Percentiles rank a stretch among this genome's conserved stretches.
phyloP scores from a whole-genome alignment of 2,888 invertebrate species.

The Abrostola tripartita region DNA sequence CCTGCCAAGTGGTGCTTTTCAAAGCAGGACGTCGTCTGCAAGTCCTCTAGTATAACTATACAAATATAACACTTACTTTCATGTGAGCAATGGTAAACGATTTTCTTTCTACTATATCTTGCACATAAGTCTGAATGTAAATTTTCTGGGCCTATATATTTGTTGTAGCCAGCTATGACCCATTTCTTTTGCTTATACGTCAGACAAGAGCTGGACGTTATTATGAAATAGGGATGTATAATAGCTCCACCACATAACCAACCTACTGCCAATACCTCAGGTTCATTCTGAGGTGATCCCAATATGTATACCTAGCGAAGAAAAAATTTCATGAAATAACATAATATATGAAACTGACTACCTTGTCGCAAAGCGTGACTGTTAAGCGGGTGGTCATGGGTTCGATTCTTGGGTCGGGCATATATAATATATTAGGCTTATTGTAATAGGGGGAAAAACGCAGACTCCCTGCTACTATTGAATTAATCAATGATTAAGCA shows the following conservation, averaged over 20 bases:
- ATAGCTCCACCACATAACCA: neutral
- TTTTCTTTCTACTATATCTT: neutral
- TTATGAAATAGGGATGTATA: neutral
- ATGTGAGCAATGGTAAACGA: neutral
- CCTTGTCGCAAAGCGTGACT: too few relatives aligned
- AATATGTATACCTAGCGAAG: neutral
- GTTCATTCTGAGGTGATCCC: neutral
- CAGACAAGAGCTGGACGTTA: neutral
- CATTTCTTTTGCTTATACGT: neutral
- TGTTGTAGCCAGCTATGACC: slow-evolving; percentile 1
- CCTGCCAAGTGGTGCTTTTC: too few relatives aligned
- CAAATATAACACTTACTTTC: neutral
- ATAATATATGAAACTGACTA: neutral
- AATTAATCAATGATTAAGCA: too few relatives aligned
- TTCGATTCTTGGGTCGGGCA: too few relatives aligned
- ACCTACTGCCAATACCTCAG: neutral
- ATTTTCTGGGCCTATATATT: neutral
- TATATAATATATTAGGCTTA: too few relatives aligned
- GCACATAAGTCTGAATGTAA: neutral
- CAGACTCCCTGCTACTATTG: too few relatives aligned
- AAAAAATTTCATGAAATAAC: neutral
- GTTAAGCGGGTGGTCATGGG: too few relatives aligned
- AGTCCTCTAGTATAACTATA: neutral
- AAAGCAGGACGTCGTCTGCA: too few relatives aligned
- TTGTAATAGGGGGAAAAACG: too few relatives aligned